Evolutionary conservation across 2,888 invertebrate genomes (phyloP).

Genomic region (Aphrophora alni): DNA sequence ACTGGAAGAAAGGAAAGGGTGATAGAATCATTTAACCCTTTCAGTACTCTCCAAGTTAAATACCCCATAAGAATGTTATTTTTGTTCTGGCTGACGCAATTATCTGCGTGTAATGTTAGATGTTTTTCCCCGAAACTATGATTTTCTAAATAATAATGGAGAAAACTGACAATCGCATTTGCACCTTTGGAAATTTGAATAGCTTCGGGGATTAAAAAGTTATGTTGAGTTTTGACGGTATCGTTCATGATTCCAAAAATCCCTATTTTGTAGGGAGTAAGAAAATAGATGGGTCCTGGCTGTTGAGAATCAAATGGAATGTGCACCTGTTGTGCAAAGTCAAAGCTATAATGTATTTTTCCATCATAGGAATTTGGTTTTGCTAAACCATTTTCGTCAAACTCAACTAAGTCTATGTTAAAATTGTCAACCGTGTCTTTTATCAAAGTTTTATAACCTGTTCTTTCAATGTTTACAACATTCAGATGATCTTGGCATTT

Average conservation of each 20-base stretch:
- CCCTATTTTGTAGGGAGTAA: no score
- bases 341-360: slow-evolving; percentile 24
- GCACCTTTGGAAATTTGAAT: slow-evolving; percentile 1
- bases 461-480: slow-evolving; percentile 14
- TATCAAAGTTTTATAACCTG: slow-evolving; percentile 12
- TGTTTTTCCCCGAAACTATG: not conserved
- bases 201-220: no score
- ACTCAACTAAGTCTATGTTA: not conserved
- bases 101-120: not conserved
- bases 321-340: slow-evolving; percentile 30
- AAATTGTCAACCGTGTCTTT: slow-evolving; percentile 14
- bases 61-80: no score
- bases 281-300: no score
- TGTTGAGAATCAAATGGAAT: slow-evolving; percentile 22
- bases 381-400: not conserved
- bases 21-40: slow-evolving; percentile 10
- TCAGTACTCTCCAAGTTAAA: no score
- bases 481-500: slow-evolving; percentile 15
- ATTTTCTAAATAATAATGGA: not conserved
- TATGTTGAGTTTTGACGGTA: no score
- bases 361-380: slow-evolving; percentile 25
- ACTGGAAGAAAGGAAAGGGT: no score
- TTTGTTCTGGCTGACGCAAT: not conserved
- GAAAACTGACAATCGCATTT: slow-evolving; percentile 13
- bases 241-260: no score